Evolutionary conservation across 2,888 invertebrate genomes (phyloP).

Genomic region (Spisula subtruncata): DNA sequence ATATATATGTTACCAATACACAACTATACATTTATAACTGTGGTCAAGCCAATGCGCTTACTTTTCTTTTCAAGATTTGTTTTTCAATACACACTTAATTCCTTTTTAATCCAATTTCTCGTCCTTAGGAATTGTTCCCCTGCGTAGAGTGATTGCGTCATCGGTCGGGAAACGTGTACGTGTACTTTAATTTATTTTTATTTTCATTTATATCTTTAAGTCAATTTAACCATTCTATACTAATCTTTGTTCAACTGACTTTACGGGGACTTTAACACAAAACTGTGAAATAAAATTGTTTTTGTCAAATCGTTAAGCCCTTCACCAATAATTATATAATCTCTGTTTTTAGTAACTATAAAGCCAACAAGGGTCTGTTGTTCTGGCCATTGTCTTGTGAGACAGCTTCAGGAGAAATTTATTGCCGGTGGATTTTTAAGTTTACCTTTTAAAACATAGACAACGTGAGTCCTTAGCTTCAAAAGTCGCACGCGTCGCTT

Average conservation of each 20-base stretch:
- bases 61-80: not conserved
- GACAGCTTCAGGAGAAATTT: not conserved
- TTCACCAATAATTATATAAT: not conserved
- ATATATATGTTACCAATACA: too few species aligned
- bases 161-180: not conserved
- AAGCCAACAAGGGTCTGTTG: not conserved
- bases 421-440: too few species aligned
- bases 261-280: not conserved
- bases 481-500: too few species aligned
- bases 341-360: not conserved
- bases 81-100: not conserved
- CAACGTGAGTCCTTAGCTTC: too few species aligned
- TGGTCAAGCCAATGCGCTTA: not conserved
- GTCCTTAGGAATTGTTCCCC: not conserved
- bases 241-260: not conserved
- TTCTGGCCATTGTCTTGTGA: not conserved
- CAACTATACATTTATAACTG: not conserved
- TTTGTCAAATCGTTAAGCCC: not conserved
- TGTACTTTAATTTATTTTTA: not conserved
- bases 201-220: not conserved
- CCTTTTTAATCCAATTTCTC: conserved; percentile 4
- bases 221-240: not conserved
- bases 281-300: not conserved
- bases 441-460: too few species aligned
- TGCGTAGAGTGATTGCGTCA: not conserved